Evolutionary conservation across 2,797 vertebrate species (phyloP).

Genomic region (Botia kubotai): DNA sequence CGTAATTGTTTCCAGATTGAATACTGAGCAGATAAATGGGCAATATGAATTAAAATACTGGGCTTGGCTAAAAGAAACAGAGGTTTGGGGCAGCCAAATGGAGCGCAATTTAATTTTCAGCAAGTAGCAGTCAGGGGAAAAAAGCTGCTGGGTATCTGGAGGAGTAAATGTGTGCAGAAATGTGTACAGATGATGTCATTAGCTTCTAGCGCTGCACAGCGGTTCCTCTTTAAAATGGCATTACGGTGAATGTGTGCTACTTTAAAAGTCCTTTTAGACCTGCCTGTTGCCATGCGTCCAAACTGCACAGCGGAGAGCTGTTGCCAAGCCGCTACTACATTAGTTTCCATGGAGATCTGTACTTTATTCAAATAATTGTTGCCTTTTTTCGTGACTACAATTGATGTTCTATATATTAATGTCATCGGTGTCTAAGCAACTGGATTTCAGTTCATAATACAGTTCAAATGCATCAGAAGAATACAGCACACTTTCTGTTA

Average conservation of each 20-base stretch:
- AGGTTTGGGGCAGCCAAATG: not conserved
- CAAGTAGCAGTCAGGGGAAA: conserved; percentile 14
- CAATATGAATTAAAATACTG: not conserved
- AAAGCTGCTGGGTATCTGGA: conserved; percentile 45
- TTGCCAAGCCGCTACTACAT: conserved; percentile 32
- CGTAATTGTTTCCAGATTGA: not conserved
- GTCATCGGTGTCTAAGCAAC: no score
- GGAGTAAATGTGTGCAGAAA: conserved; percentile 46
- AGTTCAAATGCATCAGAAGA: no score
- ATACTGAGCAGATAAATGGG: not conserved
- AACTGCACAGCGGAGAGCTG: conserved; percentile 4
- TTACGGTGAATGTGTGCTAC: conserved; percentile 46
- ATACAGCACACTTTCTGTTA: no score
- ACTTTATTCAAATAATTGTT: conserved; percentile 29
- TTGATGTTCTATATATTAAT: not conserved
- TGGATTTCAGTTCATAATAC: no score
- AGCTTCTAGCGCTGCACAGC: conserved; percentile 45
- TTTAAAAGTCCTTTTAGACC: conserved; percentile 45
- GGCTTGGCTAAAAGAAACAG: not conserved
- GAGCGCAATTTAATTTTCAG: conserved; percentile 49
- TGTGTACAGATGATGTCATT: conserved; percentile 57
- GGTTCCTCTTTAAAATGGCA: conserved; percentile 54
- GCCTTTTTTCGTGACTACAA: conserved; percentile 22
- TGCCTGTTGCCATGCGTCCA: conserved; percentile 35
- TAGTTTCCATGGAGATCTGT: conserved; percentile 50